A percentile compares a stretch with the other conserved stretches of the same genome.
phyloP scores from a whole-genome alignment of 2,888 invertebrate genomes.

The Listrodromus nycthemerus region DNA sequence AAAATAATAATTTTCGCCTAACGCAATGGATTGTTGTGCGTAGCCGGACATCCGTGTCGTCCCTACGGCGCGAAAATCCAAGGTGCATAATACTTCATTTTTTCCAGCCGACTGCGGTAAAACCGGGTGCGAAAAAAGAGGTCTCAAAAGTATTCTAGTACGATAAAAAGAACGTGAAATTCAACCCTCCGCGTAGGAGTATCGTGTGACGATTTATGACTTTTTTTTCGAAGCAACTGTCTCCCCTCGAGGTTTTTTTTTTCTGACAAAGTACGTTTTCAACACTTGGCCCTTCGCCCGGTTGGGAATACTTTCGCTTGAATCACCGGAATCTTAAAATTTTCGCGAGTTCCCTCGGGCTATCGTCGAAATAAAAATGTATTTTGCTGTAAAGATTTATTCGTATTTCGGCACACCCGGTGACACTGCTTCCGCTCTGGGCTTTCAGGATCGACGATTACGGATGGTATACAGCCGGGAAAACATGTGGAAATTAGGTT shows the following conservation, averaged over 20 bases:
- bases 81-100: not conserved
- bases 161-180: slow-evolving; percentile 1
- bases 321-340: slow-evolving; percentile 10
- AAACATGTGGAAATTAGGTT: no score
- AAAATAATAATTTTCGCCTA: slow-evolving; percentile 1
- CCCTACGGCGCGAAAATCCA: slow-evolving; percentile 3
- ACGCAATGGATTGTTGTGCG: slow-evolving; percentile 55
- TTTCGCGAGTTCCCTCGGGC: slow-evolving; percentile 5
- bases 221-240: slow-evolving; percentile 20
- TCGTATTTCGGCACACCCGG: slow-evolving; percentile 23
- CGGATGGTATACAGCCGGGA: not conserved
- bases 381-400: slow-evolving; percentile 3
- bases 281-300: not conserved
- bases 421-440: not conserved
- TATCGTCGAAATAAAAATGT: slow-evolving; percentile 22
- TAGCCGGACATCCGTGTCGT: slow-evolving; percentile 37
- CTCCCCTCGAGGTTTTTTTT: slow-evolving; percentile 4
- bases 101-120: not conserved
- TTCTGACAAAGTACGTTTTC: slow-evolving; percentile 2
- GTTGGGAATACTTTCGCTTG: not conserved
- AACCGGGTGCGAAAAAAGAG: not conserved
- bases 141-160: not conserved
- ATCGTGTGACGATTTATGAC: slow-evolving; percentile 29
- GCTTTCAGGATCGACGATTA: not conserved
- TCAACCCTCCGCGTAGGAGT: not conserved